Conservation (phyloP, 2,888 invertebrate species). For the Parochlus steinenii region DNA sequence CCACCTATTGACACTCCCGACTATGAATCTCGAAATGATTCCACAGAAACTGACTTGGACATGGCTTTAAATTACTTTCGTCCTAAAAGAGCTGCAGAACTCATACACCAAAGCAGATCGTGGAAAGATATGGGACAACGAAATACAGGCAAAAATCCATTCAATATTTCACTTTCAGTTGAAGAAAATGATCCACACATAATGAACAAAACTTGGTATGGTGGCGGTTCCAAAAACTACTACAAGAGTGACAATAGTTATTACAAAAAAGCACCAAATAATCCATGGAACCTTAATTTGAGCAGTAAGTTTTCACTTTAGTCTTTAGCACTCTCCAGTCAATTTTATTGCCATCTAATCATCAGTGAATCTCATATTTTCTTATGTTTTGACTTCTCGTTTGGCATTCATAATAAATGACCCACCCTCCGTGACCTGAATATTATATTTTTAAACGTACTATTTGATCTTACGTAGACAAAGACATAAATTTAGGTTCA, state of each 20-base stretch:
- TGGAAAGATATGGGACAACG: slow-evolving; percentile 9
- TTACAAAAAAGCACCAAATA: slow-evolving; percentile 1
- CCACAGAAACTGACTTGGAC: slow-evolving; percentile 29
- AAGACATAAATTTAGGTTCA: no score
- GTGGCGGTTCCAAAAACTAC: background rate
- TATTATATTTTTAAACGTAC: no score
- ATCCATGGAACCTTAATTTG: slow-evolving; percentile 11
- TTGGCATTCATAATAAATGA: no score
- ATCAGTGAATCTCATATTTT: background rate
- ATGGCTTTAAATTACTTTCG: slow-evolving; percentile 58
- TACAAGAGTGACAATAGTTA: no score
- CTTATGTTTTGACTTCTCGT: background rate
- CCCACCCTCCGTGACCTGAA: no score
- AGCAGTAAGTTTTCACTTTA: slow-evolving; percentile 8
- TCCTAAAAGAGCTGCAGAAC: slow-evolving; percentile 41
- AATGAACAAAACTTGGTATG: slow-evolving; percentile 10
- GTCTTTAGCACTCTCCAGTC: no score
- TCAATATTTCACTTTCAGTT: no score
- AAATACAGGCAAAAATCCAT: slow-evolving; percentile 2
- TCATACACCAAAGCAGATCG: slow-evolving; percentile 35
- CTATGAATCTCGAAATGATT: slow-evolving; percentile 5
- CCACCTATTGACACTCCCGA: no score
- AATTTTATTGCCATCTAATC: slow-evolving; percentile 1
- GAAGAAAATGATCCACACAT: slow-evolving; percentile 6
- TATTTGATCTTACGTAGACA: no score